phyloP scores from a whole-genome alignment of 1,140 invertebrate species.

The Stenopsyche tienmushanensis region DNA sequence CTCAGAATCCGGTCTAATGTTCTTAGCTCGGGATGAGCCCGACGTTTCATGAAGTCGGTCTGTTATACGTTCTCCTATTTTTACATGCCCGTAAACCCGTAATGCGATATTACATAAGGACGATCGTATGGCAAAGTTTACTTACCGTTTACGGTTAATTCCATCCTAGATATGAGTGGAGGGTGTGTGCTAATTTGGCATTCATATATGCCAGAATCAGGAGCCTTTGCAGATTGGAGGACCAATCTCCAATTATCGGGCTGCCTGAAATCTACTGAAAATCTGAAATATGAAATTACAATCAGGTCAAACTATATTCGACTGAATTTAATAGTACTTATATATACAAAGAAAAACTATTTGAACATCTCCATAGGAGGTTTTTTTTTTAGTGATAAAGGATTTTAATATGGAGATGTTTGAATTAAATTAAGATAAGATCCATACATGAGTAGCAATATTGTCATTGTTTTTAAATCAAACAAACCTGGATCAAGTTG shows the following conservation, averaged over 20 bases:
- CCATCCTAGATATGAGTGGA: constrained; percentile 55
- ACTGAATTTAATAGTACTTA: neutral
- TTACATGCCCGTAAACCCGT: no score
- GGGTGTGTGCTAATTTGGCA: constrained; percentile 81
- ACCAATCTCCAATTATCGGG: constrained; percentile 73
- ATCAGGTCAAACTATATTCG: neutral
- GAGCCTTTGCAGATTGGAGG: constrained; percentile 64
- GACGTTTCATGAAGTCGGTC: no score
- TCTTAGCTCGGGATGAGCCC: no score
- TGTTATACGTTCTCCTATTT: no score
- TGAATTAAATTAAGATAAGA: neutral
- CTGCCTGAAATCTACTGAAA: constrained; percentile 70
- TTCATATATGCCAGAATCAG: constrained; percentile 71
- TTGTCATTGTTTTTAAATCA: neutral
- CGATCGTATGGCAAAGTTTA: no score
- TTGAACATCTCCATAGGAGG: no score
- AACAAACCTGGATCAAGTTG: no score
- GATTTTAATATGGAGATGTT: neutral
- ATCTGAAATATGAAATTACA: constrained; percentile 41
- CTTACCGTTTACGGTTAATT: constrained; percentile 51
- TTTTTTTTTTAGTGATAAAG: neutral
- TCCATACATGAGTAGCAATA: neutral
- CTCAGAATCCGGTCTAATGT: no score
- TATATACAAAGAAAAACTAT: neutral
- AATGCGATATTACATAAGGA: no score